Base-by-base conservation (phyloP, 2,797 vertebrate genomes). In the Sparidentex hasta region DNA sequence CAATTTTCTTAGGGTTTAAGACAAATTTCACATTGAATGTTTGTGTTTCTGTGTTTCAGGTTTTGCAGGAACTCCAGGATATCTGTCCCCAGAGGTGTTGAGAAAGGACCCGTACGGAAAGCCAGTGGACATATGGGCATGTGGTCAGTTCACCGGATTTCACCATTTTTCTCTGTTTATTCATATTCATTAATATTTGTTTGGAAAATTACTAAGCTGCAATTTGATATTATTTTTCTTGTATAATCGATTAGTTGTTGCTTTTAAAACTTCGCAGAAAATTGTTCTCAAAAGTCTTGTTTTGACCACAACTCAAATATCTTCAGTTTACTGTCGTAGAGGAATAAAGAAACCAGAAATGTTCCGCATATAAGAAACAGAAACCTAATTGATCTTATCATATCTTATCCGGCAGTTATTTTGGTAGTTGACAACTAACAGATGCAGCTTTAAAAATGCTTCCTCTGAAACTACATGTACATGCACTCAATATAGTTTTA, bases 41-140 rank as follows among this genome's bases (percentile, higher is more conserved):
- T 46, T 77, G 5, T 74, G 1, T 74, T 74, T 57, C 68, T 44
- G 21, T n/a, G n/a, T n/a, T n/a, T n/a, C 93, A 99, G 98, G 98
- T 83, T 99, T 99, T 94, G 98, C 98, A 66, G 98, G 98, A 81
- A 99, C 98, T 89, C 98, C 98, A 55, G 98, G 98, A 61, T 99
- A 99, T 92, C 95, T 99, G 81, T 99, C 98, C 50, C 98, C 98
- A 33, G 98, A 99, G 92, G 98, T 99, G 90, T 92, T 99, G 94
- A 97, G 98, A 86, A 99, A 99, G 96, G 98, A 99, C 92, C 97
- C 98, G 1, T 99, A 99, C 84, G 98, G 98, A 92, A 99, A 99
- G 80, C 98, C 98, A 43, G 98, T 99, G 94, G 98, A 99, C 94
- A 99, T 99, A 88, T 99, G 98, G 98, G 98, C 98, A 70, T 99